Base-by-base conservation (phyloP, 1,140 invertebrate genomes). In the Panulirus ornatus region DNA sequence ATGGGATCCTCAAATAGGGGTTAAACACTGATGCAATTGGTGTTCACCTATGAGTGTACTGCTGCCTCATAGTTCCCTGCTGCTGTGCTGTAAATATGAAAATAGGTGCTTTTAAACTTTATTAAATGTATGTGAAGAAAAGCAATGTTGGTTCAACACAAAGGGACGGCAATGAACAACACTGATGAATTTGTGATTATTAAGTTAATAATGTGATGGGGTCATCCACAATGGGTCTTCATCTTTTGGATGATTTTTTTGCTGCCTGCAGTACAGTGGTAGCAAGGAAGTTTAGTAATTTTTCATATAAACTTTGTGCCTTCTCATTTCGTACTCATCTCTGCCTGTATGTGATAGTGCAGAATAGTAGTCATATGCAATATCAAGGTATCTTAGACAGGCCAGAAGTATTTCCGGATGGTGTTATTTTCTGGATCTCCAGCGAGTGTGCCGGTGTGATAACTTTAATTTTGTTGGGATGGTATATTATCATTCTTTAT, bases 401-500 rank as follows among this genome's bases (percentile, higher is more conserved):
- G 22, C 8, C 36, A 11, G 16, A 78, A 44, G 11, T 36, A 30
- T 27, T 78, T 42, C 44, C 40, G 27, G 44, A 19, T 38, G 36
- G 22, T 42, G 0, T 78, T 27, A 36, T 27, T 78, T 27, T 78
- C n/a, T 47, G 40, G 36, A 47, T 40, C 54, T 58, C 34, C 36
- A 38, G 19, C 34, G 38, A 38, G n/a, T 83, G 34, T 83, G 34
- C 30, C 51, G 16, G 40, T 66, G 58, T 34, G 47, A 83, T 63
- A 40, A 11, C 22, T 63, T 22, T 78, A 22, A 78, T 78, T 63
- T 54, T 40, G 40, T 34, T 76, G 75, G 85, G 73, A 87, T 87
- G 85, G 85, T 87, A 87, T 78, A 87, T 87, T 87, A 87, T 87
- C 85, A 87, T 87, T 87, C 85, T 44, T 30, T 47, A 58, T 36